Conservation (phyloP, 1,140 invertebrate genomes). For the Drosophila ambigua region DNA sequence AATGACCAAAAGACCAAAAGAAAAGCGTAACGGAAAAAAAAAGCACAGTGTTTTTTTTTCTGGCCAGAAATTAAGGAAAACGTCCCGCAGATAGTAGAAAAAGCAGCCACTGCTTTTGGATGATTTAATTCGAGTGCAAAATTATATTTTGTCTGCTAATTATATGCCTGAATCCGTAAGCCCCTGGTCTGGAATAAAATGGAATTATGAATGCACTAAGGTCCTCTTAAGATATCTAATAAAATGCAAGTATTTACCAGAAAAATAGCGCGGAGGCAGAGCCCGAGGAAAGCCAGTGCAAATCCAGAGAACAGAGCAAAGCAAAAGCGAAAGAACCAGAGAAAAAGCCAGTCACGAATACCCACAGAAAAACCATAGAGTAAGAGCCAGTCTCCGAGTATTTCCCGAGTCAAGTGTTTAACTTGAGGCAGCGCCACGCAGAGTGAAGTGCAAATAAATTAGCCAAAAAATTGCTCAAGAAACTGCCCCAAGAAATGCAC, state of each 20-base stretch:
- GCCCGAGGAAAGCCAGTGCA: too few relatives aligned
- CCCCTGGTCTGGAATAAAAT: slow-evolving; percentile 2
- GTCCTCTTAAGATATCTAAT: slow-evolving; percentile 34
- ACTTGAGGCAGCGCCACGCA: slow-evolving; percentile 28
- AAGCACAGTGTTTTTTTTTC: slow-evolving; percentile 11
- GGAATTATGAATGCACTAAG: slow-evolving; percentile 55
- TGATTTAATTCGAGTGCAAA: slow-evolving; percentile 67
- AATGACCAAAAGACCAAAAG: slow-evolving; percentile 44
- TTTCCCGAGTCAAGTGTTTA: slow-evolving; percentile 47
- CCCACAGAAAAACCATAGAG: not conserved
- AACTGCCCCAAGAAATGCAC: slow-evolving; percentile 55
- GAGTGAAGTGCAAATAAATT: slow-evolving; percentile 76
- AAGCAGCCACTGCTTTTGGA: slow-evolving; percentile 24
- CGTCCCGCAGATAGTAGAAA: slow-evolving; percentile 27
- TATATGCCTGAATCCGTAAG: slow-evolving; percentile 27
- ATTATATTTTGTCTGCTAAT: slow-evolving; percentile 58
- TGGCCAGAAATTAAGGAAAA: slow-evolving; percentile 12
- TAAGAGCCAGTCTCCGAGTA: slow-evolving; percentile 2
- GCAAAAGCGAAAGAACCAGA: too few relatives aligned
- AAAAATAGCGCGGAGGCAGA: not conserved
- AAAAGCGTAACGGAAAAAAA: slow-evolving; percentile 4
- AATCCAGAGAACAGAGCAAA: too few relatives aligned
- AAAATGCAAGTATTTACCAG: slow-evolving; percentile 28
- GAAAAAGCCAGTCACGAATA: not conserved
- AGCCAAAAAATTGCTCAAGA: slow-evolving; percentile 53